Conservation (phyloP, 2,888 invertebrate species). For the Dexiosoma caninum region DNA sequence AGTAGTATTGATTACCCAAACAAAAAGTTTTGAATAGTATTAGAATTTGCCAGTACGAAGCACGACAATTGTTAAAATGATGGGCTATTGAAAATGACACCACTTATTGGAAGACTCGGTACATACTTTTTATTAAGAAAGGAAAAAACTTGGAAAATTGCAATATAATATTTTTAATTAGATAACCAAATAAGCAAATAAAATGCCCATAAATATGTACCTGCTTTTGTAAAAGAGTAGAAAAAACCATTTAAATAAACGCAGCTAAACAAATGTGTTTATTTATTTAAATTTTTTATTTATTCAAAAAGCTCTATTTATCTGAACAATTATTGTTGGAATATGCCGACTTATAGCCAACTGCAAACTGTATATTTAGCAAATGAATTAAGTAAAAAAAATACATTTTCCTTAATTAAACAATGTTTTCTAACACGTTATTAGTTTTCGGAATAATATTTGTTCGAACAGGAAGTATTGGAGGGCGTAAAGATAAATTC, state of each 20-base stretch:
- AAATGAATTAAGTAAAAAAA: slow-evolving; percentile 9
- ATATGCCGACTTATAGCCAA: slow-evolving; percentile 37
- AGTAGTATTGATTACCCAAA: too few species aligned
- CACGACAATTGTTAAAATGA: too few species aligned
- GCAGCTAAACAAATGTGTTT: not conserved
- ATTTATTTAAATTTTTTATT: slow-evolving; percentile 30
- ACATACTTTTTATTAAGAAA: too few species aligned
- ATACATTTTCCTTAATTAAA: slow-evolving; percentile 11
- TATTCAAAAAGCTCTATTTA: slow-evolving; percentile 51
- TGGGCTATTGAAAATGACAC: too few species aligned
- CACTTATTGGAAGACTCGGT: too few species aligned
- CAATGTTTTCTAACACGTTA: slow-evolving; percentile 28
- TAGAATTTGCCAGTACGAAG: too few species aligned
- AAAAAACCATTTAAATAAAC: not conserved
- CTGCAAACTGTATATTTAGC: slow-evolving; percentile 15
- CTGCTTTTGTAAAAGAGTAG: slow-evolving; percentile 11
- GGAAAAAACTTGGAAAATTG: too few species aligned
- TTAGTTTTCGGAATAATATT: not conserved
- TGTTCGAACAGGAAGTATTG: not conserved
- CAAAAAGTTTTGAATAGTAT: too few species aligned
- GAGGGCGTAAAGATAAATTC: too few species aligned
- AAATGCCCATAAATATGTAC: slow-evolving; percentile 17
- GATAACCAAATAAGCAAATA: slow-evolving; percentile 54
- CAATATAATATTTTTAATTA: slow-evolving; percentile 51
- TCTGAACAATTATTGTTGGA: slow-evolving; percentile 43